These are phyloP conservation scores for Rhynchonycteris naso DNA, from an alignment of 2,797 vertebrate species.

Conservation along the genomic window DNA sequence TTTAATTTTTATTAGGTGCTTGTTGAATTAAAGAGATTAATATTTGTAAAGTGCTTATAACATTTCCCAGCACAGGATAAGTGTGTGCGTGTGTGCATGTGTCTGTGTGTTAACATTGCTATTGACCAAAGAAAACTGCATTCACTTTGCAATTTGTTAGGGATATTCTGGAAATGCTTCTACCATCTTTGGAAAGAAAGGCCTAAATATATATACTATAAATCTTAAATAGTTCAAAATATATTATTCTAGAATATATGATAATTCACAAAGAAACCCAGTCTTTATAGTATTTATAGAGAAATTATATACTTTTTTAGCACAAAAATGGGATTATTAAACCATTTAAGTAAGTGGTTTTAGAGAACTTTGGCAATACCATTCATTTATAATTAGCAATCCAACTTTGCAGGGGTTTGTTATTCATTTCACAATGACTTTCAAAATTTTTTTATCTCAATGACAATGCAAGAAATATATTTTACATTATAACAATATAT, in stretches of 20 bases:
- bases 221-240: conserved; percentile 46
- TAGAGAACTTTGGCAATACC: neutral
- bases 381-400: conserved; percentile 22
- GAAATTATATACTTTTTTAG: conserved; percentile 16
- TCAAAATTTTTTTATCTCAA: neutral
- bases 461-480: conserved; percentile 35
- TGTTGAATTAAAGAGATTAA: conserved; percentile 61
- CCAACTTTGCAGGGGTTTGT: neutral
- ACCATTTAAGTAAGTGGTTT: conserved; percentile 47
- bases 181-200: neutral
- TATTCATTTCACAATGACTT: conserved; percentile 30
- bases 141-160: conserved; percentile 41
- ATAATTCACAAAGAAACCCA: conserved; percentile 10
- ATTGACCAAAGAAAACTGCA: conserved; percentile 49
- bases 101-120: neutral
- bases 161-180: conserved; percentile 33
- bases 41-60: conserved; percentile 56
- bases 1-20: conserved; percentile 57
- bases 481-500: conserved; percentile 10
- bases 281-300: conserved; percentile 13
- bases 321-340: conserved; percentile 12
- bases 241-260: neutral
- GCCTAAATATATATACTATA: neutral
- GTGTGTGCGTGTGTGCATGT: neutral
- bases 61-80: neutral